These are phyloP conservation scores for Abramis brama DNA, from an alignment of 2,113 vertebrate species.

Conservation along the genomic window DNA sequence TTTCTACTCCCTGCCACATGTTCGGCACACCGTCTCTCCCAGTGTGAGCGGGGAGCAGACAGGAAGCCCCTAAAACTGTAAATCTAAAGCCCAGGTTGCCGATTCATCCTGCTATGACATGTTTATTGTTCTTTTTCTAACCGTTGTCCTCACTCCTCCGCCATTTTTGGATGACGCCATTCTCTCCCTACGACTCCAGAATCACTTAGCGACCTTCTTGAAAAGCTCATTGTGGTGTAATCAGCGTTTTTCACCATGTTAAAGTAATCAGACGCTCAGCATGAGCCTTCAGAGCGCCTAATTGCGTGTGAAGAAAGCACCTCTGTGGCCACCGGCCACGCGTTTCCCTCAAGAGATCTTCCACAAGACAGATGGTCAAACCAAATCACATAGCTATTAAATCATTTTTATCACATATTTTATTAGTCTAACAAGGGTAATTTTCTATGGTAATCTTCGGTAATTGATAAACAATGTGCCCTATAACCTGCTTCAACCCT, in stretches of 20 bases:
- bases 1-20: conserved; percentile 59
- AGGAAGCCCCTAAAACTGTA: conserved; percentile 64
- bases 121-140: conserved; percentile 65
- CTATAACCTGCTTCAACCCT: conserved; percentile 3
- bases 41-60: conserved; percentile 53
- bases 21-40: conserved; percentile 46
- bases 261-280: conserved; percentile 47
- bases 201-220: conserved; percentile 33
- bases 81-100: conserved; percentile 60
- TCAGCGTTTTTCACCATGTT: conserved; percentile 17
- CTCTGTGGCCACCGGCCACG: conserved; percentile 42
- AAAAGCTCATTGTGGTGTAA: conserved; percentile 10
- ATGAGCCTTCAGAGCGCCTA: conserved; percentile 39
- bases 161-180: conserved; percentile 50
- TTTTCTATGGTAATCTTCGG: neutral
- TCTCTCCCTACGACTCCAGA: conserved; percentile 51
- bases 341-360: conserved; percentile 13
- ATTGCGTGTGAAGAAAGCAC: conserved; percentile 57
- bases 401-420: conserved; percentile 7
- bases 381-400: conserved; percentile 14
- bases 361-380: conserved; percentile 30
- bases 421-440: conserved; percentile 10
- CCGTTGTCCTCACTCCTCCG: conserved; percentile 53
- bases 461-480: conserved; percentile 20
- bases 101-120: conserved; percentile 63